Evolutionary conservation across 1,140 invertebrate species (phyloP).

Genomic region (Platyscapa corneri): DNA sequence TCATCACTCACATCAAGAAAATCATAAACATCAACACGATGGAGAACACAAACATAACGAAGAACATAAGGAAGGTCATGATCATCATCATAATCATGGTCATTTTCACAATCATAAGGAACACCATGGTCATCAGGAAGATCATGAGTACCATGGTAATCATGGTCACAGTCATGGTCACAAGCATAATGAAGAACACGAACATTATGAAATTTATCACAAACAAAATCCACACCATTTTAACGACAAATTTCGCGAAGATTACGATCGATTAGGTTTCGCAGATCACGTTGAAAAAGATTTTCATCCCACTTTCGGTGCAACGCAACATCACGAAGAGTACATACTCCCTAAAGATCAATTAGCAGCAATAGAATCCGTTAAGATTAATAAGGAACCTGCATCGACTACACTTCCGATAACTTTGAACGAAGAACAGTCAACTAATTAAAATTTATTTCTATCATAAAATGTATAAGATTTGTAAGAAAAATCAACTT

Average conservation of each 20-base stretch:
- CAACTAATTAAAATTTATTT: neutral
- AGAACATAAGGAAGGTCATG: slow-evolving; percentile 32
- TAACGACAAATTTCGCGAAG: neutral
- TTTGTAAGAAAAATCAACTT: slow-evolving; percentile 29
- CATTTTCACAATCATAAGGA: slow-evolving; percentile 26
- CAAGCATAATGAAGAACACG: slow-evolving; percentile 14
- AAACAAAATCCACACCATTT: slow-evolving; percentile 5
- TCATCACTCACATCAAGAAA: neutral
- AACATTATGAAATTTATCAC: slow-evolving; percentile 26
- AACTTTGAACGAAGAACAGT: slow-evolving; percentile 6
- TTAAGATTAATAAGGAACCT: slow-evolving; percentile 9
- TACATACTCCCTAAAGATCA: slow-evolving; percentile 24
- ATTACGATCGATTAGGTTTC: neutral
- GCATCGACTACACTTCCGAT: neutral
- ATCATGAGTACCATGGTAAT: slow-evolving; percentile 25
- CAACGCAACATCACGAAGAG: slow-evolving; percentile 29
- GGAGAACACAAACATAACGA: slow-evolving; percentile 29
- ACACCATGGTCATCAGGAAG: slow-evolving; percentile 12
- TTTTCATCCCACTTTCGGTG: slow-evolving; percentile 2
- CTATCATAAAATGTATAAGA: slow-evolving; percentile 9
- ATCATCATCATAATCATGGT: slow-evolving; percentile 27
- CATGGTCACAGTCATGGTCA: slow-evolving; percentile 36
- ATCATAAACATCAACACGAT: slow-evolving; percentile 27
- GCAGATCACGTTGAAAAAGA: slow-evolving; percentile 5
- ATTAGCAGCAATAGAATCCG: slow-evolving; percentile 2